Base-by-base conservation (phyloP, 2,797 vertebrate genomes). In the Oophaga sylvatica region DNA sequence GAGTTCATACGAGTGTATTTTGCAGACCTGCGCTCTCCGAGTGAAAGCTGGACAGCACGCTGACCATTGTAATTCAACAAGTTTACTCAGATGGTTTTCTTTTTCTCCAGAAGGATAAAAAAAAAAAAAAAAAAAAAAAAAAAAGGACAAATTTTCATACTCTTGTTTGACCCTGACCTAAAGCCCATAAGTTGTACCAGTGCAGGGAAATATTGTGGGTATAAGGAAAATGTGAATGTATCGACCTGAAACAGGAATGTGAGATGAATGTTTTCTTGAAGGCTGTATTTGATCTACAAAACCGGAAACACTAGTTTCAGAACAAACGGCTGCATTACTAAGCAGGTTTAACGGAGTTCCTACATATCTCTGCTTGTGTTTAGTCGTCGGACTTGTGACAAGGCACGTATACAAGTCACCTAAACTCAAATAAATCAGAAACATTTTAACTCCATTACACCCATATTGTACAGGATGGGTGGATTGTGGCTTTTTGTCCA, bases 291-390 rank as follows among this genome's bases (percentile, higher is more conserved):
- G 6, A 80, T 48, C 41, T 17, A 67, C 2, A 17, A 83, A 87
- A 87, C 86, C 22, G 41, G 86, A 83, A 87, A 76, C 45, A 20
- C 75, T 29, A 19, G 87, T 78, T 84, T 48, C 17, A 60, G 19
- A 79, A 71, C 19, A 83, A 83, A 77, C 20, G 79, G 75, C 53
- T 57, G 29, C 53, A 87, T 83, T 31, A 22, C 45, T 79, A 56
- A 60, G 20, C 48, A 79, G 65, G 76, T 70, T 68, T 20, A 67
- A 5, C 41, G 1, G 0, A 16, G 76, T 83, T 83, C 60, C 80
- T 82, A 53, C 68, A 76, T 77, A 67, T 41, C 17, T 86, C 10
- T 56, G 13, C 41, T 63, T 59, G 26, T 31, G 15, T 87, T 19
- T 17, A 17, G 57, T 17, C 19, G 60, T 68, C 9, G 45, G 65